phyloP scores from a whole-genome alignment of 2,113 vertebrate genomes.

The Pedetes capensis region DNA sequence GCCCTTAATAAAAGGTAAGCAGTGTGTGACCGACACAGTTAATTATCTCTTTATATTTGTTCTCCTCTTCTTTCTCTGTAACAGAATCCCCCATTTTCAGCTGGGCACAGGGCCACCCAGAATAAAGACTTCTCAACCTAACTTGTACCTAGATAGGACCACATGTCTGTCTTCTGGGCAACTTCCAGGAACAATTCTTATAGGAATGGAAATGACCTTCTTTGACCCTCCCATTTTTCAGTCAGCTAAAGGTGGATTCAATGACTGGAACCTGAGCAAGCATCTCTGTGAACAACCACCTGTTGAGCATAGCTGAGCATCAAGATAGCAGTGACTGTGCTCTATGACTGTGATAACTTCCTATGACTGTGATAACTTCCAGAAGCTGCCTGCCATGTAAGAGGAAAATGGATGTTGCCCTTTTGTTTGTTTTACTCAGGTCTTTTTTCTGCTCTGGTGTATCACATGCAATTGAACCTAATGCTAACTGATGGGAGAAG shows the following conservation, averaged over 20 bases:
- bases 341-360: not conserved
- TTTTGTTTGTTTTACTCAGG: not conserved
- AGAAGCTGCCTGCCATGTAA: not conserved
- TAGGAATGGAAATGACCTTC: not conserved
- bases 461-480: not conserved
- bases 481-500: not conserved
- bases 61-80: constrained; percentile 42
- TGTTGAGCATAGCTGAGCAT: not conserved
- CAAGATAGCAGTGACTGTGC: not conserved
- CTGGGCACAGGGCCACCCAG: not conserved
- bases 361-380: not conserved
- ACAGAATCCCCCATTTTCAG: constrained; percentile 31
- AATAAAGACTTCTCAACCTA: constrained; percentile 11
- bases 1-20: constrained; percentile 55
- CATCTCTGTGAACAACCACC: constrained; percentile 12
- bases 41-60: constrained; percentile 41
- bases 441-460: not conserved
- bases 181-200: not conserved
- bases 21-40: constrained; percentile 27
- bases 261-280: constrained; percentile 12
- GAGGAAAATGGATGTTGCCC: not conserved
- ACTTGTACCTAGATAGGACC: not conserved
- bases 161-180: not conserved
- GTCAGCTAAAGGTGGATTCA: not conserved
- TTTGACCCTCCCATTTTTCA: not conserved